Conservation (phyloP, 2,113 vertebrate species). For the Oncorhynchus clarkii region DNA sequence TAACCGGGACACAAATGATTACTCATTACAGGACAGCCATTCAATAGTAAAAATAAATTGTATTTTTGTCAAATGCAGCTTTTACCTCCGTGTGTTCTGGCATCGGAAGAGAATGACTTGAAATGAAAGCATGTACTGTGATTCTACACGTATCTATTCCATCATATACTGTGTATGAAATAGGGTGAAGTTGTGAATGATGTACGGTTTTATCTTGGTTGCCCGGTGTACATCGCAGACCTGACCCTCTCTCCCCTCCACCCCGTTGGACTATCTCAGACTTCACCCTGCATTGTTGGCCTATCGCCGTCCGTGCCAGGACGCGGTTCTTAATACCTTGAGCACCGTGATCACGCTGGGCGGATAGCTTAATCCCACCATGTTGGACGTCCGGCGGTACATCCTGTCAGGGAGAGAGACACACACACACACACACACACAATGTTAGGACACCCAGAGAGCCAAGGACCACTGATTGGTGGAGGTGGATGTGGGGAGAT, state of each 20-base stretch:
- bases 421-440: slow-evolving; percentile 7
- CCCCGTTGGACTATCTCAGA: too few species aligned
- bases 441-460: background rate
- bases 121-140: too few species aligned
- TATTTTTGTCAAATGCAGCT: background rate
- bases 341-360: slow-evolving; percentile 85
- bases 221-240: background rate
- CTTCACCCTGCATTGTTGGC: too few species aligned
- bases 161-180: background rate
- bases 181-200: background rate
- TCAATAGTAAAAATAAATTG: too few species aligned
- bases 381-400: slow-evolving; percentile 91
- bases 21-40: background rate
- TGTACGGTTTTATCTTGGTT: background rate
- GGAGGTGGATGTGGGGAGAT: background rate
- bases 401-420: slow-evolving; percentile 80
- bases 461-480: background rate
- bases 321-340: slow-evolving; percentile 77
- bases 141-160: background rate
- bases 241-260: background rate
- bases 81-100: background rate
- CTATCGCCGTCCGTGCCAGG: too few species aligned
- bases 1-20: background rate
- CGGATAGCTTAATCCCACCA: slow-evolving; percentile 90
- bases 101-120: background rate